A percentile compares a stretch with the other conserved stretches of the same genome.
These are phyloP conservation scores for Pollenia angustigena DNA, from an alignment of 2,888 invertebrate genomes.

Conservation along the genomic window DNA sequence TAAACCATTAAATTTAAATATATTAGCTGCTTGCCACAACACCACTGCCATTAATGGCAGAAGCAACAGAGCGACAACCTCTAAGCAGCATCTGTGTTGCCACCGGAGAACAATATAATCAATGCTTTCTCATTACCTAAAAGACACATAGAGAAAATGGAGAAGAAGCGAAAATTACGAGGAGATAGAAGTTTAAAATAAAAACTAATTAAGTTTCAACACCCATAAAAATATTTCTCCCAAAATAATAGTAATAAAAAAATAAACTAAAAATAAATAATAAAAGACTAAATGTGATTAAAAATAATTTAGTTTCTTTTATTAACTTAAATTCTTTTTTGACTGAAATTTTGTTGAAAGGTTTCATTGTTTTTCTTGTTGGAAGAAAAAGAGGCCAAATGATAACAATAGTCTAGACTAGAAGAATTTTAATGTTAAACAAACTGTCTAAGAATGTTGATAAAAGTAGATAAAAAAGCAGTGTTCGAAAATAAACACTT, in stretches of 20 bases:
- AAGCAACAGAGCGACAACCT: too few relatives aligned
- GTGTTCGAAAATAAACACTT: too few relatives aligned
- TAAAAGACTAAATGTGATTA: constrained; percentile 23
- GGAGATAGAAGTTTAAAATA: not conserved
- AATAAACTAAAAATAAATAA: not conserved
- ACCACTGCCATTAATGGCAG: not conserved
- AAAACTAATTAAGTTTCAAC: constrained; percentile 47
- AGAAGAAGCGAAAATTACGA: not conserved
- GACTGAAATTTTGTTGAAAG: not conserved
- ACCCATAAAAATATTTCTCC: constrained; percentile 28
- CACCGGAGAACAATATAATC: constrained; percentile 23
- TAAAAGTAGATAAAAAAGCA: too few relatives aligned
- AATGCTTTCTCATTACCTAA: not conserved
- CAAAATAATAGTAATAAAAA: too few relatives aligned
- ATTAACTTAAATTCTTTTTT: constrained; percentile 2
- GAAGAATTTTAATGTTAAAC: too few relatives aligned
- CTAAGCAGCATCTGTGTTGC: constrained; percentile 24
- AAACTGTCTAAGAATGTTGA: too few relatives aligned
- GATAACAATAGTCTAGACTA: too few relatives aligned
- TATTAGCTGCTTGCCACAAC: constrained; percentile 19
- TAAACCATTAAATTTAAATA: constrained; percentile 60
- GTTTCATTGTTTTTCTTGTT: too few relatives aligned
- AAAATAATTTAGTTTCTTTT: constrained; percentile 29
- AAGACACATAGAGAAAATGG: not conserved
- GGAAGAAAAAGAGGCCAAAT: too few relatives aligned